These are phyloP conservation scores for Rhinoptilus africanus DNA, from an alignment of 2,113 vertebrate species.

Conservation along the genomic window DNA sequence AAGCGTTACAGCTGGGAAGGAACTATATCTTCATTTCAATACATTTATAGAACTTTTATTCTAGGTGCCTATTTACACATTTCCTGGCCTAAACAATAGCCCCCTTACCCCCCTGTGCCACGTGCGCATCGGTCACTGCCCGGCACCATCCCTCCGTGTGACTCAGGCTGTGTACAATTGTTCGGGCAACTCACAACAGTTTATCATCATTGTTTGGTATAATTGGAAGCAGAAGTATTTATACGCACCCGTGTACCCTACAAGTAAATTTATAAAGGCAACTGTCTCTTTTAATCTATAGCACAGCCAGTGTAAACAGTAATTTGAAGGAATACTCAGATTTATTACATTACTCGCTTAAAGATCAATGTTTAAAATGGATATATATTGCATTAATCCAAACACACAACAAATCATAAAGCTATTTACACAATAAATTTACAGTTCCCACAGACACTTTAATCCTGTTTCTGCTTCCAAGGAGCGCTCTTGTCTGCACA, in stretches of 20 bases:
- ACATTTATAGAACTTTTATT: constrained; percentile 51
- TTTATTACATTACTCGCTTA: constrained; percentile 70
- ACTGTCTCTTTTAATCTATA: constrained; percentile 85
- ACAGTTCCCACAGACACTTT: constrained; percentile 66
- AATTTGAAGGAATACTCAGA: constrained; percentile 74
- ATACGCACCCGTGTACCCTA: constrained; percentile 60
- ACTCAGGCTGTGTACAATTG: constrained; percentile 67
- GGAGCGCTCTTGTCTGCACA: constrained; percentile 23
- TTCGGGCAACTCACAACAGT: constrained; percentile 67
- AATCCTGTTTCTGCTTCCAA: constrained; percentile 67
- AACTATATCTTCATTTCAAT: constrained; percentile 56
- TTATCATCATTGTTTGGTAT: constrained; percentile 81
- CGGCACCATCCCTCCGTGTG: neutral
- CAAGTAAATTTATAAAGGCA: constrained; percentile 81
- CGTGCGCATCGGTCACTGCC: constrained; percentile 7
- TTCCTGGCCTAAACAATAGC: constrained; percentile 73
- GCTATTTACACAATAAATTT: constrained; percentile 74
- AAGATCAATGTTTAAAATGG: constrained; percentile 77
- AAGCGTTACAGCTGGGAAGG: constrained; percentile 66
- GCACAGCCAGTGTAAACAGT: constrained; percentile 75
- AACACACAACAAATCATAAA: constrained; percentile 69
- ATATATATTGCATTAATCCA: constrained; percentile 75
- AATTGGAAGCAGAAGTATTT: constrained; percentile 86
- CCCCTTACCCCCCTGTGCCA: neutral
- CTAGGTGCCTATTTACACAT: constrained; percentile 50